phyloP scores from a whole-genome alignment of 2,797 vertebrate species.

The Distichodus sexfasciatus region DNA sequence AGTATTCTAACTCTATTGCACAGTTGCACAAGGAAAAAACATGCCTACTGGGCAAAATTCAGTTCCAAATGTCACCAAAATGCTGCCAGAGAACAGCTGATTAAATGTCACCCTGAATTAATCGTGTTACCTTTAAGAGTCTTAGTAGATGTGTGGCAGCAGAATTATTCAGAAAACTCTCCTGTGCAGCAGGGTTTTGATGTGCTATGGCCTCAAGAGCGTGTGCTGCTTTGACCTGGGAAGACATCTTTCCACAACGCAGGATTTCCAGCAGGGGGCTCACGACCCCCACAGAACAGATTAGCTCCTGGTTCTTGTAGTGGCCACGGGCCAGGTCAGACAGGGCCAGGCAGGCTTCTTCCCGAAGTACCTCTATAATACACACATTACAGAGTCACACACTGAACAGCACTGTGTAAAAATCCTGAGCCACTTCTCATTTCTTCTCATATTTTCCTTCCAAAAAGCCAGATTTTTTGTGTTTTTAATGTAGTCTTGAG shows the following conservation, averaged over 20 bases:
- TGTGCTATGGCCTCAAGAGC: constrained; percentile 70
- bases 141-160: constrained; percentile 66
- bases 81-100: background rate
- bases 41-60: background rate
- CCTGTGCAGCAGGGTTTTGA: constrained; percentile 65
- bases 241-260: constrained; percentile 59
- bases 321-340: constrained; percentile 69
- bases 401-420: no score
- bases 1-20: no score
- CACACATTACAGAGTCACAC: background rate
- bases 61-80: background rate
- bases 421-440: no score
- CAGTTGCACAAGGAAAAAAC: background rate
- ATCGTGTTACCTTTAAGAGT: constrained; percentile 69
- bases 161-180: constrained; percentile 63
- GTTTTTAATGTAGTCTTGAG: no score
- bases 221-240: constrained; percentile 70
- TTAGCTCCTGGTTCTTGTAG: constrained; percentile 63
- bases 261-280: constrained; percentile 66
- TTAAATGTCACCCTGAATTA: background rate
- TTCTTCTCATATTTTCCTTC: no score
- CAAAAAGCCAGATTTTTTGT: no score
- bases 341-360: constrained; percentile 65
- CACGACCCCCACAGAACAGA: constrained; percentile 61
- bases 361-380: constrained; percentile 62